Evolutionary conservation across 1,140 invertebrate genomes (phyloP).

Genomic region (Drosophila orosa): DNA sequence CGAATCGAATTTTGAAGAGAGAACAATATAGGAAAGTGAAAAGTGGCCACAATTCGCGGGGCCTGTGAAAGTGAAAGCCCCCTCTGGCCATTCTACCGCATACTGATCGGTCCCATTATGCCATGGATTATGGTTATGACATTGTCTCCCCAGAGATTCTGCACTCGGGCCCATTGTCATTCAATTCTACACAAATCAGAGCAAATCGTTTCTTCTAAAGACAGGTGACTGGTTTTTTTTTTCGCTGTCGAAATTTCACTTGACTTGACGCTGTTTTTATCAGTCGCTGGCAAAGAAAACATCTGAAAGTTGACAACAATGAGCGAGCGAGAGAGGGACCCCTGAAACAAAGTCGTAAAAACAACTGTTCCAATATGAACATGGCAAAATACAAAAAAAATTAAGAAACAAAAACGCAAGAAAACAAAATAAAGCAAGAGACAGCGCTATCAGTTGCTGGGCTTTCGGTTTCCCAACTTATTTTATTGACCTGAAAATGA

Average conservation of each 20-base stretch:
- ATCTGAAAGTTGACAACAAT: conserved; percentile 43
- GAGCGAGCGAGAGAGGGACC: conserved; percentile 7
- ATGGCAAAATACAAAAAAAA: conserved; percentile 44
- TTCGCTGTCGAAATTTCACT: conserved; percentile 33
- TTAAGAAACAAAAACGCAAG: conserved; percentile 10
- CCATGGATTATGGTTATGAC: conserved; percentile 24
- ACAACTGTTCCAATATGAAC: conserved; percentile 71
- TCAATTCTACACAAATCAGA: conserved; percentile 36
- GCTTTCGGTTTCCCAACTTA: conserved; percentile 50
- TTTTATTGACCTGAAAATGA: conserved; percentile 55
- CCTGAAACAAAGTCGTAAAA: conserved; percentile 54
- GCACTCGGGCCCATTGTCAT: conserved; percentile 17
- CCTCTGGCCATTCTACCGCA: conserved; percentile 25
- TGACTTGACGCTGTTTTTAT: conserved; percentile 31
- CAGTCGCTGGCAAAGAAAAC: conserved; percentile 39
- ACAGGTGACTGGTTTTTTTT: conserved; percentile 21
- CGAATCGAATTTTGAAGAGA: conserved; percentile 52
- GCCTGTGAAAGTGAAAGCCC: conserved; percentile 69
- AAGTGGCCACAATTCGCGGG: conserved; percentile 22
- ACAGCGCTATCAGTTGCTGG: conserved; percentile 34
- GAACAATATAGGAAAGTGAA: conserved; percentile 73
- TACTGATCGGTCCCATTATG: conserved; percentile 32
- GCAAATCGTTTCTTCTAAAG: conserved; percentile 33
- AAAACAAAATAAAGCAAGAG: conserved; percentile 13
- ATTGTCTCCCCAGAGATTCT: conserved; percentile 26